Evolutionary conservation across 1,140 invertebrate genomes (phyloP).

Genomic region (Globodera ellingtonae): DNA sequence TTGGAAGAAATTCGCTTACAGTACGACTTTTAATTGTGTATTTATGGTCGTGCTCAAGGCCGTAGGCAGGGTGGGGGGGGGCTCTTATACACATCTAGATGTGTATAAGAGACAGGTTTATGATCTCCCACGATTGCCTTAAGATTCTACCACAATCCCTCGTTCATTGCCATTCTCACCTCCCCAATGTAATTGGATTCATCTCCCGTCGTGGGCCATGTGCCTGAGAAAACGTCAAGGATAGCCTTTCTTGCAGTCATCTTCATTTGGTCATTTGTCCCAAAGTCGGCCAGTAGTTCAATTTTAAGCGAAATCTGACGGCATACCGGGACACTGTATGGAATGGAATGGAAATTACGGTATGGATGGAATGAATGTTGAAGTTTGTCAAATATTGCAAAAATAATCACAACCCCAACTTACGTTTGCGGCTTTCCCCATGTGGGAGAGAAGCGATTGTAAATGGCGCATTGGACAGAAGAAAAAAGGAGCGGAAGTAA

Average conservation of each 20-base stretch:
- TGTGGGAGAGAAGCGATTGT: slow-evolving; percentile 19
- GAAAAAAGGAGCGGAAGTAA: background rate
- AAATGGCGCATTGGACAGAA: slow-evolving; percentile 8
- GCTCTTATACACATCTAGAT: no score
- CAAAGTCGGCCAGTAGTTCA: slow-evolving; percentile 28
- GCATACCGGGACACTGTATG: slow-evolving; percentile 1
- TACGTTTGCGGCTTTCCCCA: slow-evolving; percentile 25
- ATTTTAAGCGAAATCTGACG: slow-evolving; percentile 14
- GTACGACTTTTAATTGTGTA: no score
- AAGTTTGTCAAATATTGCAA: no score
- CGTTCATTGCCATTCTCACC: background rate
- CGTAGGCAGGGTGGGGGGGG: no score
- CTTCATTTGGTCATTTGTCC: slow-evolving; percentile 15
- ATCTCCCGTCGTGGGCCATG: slow-evolving; percentile 29
- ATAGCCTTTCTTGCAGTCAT: slow-evolving; percentile 14
- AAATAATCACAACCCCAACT: background rate
- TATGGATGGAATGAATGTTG: no score
- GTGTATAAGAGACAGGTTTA: no score
- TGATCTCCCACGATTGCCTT: no score
- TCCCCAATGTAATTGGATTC: slow-evolving; percentile 30
- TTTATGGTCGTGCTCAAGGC: no score
- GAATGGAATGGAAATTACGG: background rate
- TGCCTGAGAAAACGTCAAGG: slow-evolving; percentile 13
- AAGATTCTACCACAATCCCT: background rate
- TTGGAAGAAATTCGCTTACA: no score